Base-by-base conservation (phyloP, 2,797 vertebrate species). In the Notoglanidium macrostoma region DNA sequence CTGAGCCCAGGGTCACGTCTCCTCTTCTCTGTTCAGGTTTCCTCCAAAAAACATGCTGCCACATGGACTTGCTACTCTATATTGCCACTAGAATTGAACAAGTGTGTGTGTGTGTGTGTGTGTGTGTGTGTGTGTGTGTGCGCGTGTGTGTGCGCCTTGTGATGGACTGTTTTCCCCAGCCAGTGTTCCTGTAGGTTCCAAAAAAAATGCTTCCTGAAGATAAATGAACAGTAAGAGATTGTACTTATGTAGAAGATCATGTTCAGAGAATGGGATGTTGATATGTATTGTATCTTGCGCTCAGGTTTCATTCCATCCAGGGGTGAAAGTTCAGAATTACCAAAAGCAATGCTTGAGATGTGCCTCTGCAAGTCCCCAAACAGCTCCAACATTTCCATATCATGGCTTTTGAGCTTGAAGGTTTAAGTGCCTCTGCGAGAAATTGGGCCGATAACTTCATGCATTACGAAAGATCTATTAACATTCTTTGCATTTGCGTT, bases 251-350 rank as follows among this genome's bases (percentile, higher is more conserved):
- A 26, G 21, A 61, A 26, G 59, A 61, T 15, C 55, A 1, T 57
- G 55, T 61, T 61, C 59, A n/a, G 23, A 61, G 59, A 61, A 26
- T 14, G 63, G n/a, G 29, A 26, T 10, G 11, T 14, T 65, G n/a
- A 65, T 65, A 29, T 23, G 3, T 46, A 12, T 15, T 49, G 23
- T 12, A 49, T 19, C 46, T 74, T 7, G 23, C 1, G 12, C 44
- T n/a, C 40, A n/a, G 23, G 29, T 2, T 49, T 49, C n/a, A 49
- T 74, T 74, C 44, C 44, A n/a, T 12, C 5, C 26, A 2, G 44
- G 26, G 46, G 73, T 51, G 46, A 51, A 76, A 76, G 73, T 26
- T 76, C 73, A 76, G 46, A 76, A 51, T n/a, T 76, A 46, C 19
- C 44, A 51, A n/a, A 5, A 44, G 40, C 8, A 73, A 23, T 19